Evolutionary conservation across 2,113 vertebrate genomes (phyloP).

Genomic region (Ia io): DNA sequence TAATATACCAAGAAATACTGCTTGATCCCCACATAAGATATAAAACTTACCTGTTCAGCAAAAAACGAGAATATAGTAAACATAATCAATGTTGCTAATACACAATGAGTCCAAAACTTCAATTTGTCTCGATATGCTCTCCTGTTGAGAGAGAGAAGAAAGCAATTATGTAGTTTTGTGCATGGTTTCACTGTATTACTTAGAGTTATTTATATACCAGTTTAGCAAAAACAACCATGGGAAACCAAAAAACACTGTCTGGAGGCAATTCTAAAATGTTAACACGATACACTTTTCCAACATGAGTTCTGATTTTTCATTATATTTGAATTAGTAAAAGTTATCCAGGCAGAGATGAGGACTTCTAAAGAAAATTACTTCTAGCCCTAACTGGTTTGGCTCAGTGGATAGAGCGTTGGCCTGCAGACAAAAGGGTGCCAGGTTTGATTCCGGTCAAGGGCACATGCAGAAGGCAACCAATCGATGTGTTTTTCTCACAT

Average conservation of each 20-base stretch:
- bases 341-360: not conserved
- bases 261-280: not conserved
- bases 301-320: not conserved
- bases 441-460: no score
- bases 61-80: slow-evolving; percentile 98
- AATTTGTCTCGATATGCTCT: slow-evolving; percentile 95
- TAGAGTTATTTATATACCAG: not conserved
- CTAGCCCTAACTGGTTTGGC: not conserved
- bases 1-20: not conserved
- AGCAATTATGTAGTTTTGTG: slow-evolving; percentile 48
- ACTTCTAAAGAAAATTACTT: slow-evolving; percentile 1
- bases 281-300: not conserved
- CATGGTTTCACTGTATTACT: not conserved
- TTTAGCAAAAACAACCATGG: not conserved
- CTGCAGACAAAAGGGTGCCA: no score
- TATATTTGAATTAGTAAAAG: not conserved
- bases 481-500: no score
- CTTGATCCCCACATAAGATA: slow-evolving; percentile 19
- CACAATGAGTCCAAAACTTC: slow-evolving; percentile 99
- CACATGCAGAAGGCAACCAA: no score
- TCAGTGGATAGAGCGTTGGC: no score
- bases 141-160: slow-evolving; percentile 83
- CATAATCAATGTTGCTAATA: slow-evolving; percentile 92
- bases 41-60: slow-evolving; percentile 93
- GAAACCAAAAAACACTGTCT: not conserved